phyloP scores from a whole-genome alignment of 2,797 vertebrate species.

The Rhadinocentrus ornatus region DNA sequence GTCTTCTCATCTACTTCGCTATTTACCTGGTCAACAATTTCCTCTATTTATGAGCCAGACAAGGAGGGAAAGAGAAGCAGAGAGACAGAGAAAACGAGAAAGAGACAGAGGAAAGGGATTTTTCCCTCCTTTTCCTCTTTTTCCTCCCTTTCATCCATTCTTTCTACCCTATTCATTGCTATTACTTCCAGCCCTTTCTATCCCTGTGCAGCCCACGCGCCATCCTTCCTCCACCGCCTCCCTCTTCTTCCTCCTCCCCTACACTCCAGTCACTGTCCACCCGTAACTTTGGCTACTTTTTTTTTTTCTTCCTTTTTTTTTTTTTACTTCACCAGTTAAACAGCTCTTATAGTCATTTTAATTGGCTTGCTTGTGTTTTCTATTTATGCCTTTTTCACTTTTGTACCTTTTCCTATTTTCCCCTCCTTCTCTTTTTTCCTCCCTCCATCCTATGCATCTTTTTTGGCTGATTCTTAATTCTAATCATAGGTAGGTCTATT shows the following conservation, averaged over 20 bases:
- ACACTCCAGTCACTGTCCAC: slow-evolving; percentile 63
- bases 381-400: slow-evolving; percentile 74
- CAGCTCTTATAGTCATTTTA: slow-evolving; percentile 54
- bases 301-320: slow-evolving; percentile 55
- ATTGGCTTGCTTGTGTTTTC: slow-evolving; percentile 73
- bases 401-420: slow-evolving; percentile 69
- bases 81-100: slow-evolving; percentile 68
- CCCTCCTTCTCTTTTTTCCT: slow-evolving; percentile 68
- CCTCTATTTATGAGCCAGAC: slow-evolving; percentile 81
- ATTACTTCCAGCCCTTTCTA: slow-evolving; percentile 67
- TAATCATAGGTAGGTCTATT: slow-evolving; percentile 84
- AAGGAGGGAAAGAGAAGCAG: slow-evolving; percentile 69
- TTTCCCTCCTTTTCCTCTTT: slow-evolving; percentile 43
- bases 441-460: slow-evolving; percentile 77
- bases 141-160: slow-evolving; percentile 56
- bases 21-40: slow-evolving; percentile 87
- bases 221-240: slow-evolving; percentile 46
- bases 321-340: slow-evolving; percentile 61
- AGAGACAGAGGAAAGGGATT: slow-evolving; percentile 73
- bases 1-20: slow-evolving; percentile 84
- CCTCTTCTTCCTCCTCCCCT: slow-evolving; percentile 20
- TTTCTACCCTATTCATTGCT: slow-evolving; percentile 64
- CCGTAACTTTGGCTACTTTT: slow-evolving; percentile 77
- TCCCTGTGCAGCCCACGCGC: slow-evolving; percentile 69
- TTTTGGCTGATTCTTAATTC: slow-evolving; percentile 78